phyloP scores from a whole-genome alignment of 2,113 vertebrate genomes.

The Gasterosteus aculeatus region DNA sequence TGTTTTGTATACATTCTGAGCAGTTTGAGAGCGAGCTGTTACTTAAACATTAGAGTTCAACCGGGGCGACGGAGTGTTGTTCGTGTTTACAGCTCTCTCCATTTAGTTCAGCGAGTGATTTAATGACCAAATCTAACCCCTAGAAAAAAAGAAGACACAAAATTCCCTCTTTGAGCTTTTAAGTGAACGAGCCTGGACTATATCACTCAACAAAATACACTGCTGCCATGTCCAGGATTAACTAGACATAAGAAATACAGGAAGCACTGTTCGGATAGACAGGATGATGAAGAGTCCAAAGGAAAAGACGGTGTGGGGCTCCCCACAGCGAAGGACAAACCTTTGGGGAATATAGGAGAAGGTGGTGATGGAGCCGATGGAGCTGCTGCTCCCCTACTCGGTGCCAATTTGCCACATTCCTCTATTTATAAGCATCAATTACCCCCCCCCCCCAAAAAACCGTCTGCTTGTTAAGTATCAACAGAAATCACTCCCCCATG shows the following conservation, averaged over 20 bases:
- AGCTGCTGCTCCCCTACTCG: slow-evolving; percentile 66
- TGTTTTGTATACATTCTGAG: slow-evolving; percentile 46
- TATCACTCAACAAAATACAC: slow-evolving; percentile 55
- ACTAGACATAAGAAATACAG: slow-evolving; percentile 69
- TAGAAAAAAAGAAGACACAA: slow-evolving; percentile 32
- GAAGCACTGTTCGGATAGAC: slow-evolving; percentile 76
- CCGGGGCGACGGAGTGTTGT: slow-evolving; percentile 61
- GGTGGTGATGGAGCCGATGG: slow-evolving; percentile 63
- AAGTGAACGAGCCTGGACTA: slow-evolving; percentile 70
- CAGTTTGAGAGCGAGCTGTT: slow-evolving; percentile 60
- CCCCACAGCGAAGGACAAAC: slow-evolving; percentile 63
- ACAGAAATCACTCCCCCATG: slow-evolving; percentile 70
- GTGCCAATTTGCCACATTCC: slow-evolving; percentile 86
- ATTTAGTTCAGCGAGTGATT: slow-evolving; percentile 65
- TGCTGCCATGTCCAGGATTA: slow-evolving; percentile 66
- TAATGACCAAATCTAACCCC: slow-evolving; percentile 67
- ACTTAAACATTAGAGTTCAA: slow-evolving; percentile 58
- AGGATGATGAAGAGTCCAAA: slow-evolving; percentile 69
- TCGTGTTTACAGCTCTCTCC: slow-evolving; percentile 69
- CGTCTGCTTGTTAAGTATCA: slow-evolving; percentile 78
- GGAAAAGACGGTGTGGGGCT: slow-evolving; percentile 55
- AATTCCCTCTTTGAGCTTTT: slow-evolving; percentile 54
- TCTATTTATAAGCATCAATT: slow-evolving; percentile 84
- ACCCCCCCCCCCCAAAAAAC: slow-evolving; percentile 76
- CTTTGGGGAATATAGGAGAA: slow-evolving; percentile 64